Percentiles rank a stretch among this genome's conserved stretches.
Evolutionary conservation across 1,140 invertebrate species (phyloP).

Genomic region (Dreissena polymorpha): DNA sequence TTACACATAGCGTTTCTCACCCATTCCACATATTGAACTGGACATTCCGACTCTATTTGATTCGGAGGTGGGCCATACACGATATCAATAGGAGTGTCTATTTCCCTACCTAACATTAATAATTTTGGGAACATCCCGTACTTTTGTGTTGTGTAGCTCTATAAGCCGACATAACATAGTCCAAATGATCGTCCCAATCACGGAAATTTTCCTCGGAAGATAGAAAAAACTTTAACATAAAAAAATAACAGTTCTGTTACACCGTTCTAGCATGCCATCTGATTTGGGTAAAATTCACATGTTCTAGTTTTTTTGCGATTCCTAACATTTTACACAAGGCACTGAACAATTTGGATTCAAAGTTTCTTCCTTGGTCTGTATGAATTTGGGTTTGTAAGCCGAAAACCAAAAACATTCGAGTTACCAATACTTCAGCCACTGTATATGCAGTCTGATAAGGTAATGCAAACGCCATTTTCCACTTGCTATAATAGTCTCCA

Average conservation of each 20-base stretch:
- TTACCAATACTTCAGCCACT: slow-evolving; percentile 59
- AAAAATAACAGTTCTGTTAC: slow-evolving; percentile 66
- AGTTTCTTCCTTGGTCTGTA: slow-evolving; percentile 57
- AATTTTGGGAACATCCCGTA: slow-evolving; percentile 34
- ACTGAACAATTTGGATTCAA: slow-evolving; percentile 52
- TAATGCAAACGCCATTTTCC: slow-evolving; percentile 62
- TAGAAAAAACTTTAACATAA: slow-evolving; percentile 57
- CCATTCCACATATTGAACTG: slow-evolving; percentile 56
- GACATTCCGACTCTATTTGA: slow-evolving; percentile 33
- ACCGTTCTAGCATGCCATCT: slow-evolving; percentile 73
- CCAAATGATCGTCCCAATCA: slow-evolving; percentile 56
- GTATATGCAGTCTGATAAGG: slow-evolving; percentile 60
- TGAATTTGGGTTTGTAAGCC: slow-evolving; percentile 54
- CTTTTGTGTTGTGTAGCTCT: slow-evolving; percentile 33
- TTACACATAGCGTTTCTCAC: slow-evolving; percentile 11
- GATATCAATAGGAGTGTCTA: slow-evolving; percentile 46
- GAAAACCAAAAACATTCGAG: slow-evolving; percentile 56
- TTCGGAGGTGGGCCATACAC: slow-evolving; percentile 43
- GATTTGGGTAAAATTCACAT: slow-evolving; percentile 71
- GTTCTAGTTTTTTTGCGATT: slow-evolving; percentile 64
- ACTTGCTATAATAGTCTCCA: slow-evolving; percentile 67
- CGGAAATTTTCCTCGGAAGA: slow-evolving; percentile 30
- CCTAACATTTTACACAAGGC: slow-evolving; percentile 47
- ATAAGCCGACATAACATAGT: slow-evolving; percentile 49
- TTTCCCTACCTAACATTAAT: slow-evolving; percentile 56